phyloP scores from a whole-genome alignment of 2,113 vertebrate species.

The Hiodon alosoides region DNA sequence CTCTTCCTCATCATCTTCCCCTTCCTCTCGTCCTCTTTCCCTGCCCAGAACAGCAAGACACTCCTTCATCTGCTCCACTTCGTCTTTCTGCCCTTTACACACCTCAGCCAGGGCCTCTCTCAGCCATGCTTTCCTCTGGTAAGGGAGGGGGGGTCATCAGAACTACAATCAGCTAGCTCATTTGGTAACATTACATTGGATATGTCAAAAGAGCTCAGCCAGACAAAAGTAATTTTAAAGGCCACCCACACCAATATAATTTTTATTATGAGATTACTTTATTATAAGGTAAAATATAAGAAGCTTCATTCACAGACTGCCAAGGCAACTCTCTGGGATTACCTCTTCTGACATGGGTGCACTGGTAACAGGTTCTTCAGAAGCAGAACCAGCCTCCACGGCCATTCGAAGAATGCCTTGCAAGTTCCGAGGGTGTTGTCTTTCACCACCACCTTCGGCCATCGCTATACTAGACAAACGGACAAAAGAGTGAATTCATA shows the following conservation, averaged over 20 bases:
- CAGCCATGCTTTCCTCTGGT: constrained; percentile 73
- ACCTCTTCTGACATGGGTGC: constrained; percentile 83
- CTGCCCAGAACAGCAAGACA: constrained; percentile 63
- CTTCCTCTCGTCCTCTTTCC: constrained; percentile 39
- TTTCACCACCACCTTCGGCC: constrained; percentile 54
- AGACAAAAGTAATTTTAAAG: background rate
- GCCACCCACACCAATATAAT: too few species aligned
- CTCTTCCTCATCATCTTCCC: constrained; percentile 47
- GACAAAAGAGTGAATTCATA: background rate
- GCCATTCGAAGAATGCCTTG: constrained; percentile 80
- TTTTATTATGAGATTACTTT: too few species aligned
- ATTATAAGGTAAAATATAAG: too few species aligned
- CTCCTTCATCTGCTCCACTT: constrained; percentile 80
- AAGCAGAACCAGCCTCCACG: constrained; percentile 69
- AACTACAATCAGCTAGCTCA: too few species aligned
- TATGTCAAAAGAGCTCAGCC: too few species aligned
- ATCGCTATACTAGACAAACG: constrained; percentile 35
- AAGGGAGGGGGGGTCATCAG: background rate
- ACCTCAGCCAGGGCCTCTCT: constrained; percentile 71
- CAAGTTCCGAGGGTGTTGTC: constrained; percentile 68
- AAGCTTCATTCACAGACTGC: too few species aligned
- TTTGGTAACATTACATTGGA: too few species aligned
- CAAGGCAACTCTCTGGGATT: background rate
- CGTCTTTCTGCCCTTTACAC: constrained; percentile 72
- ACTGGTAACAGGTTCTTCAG: constrained; percentile 52